Base-by-base conservation (phyloP, 2,113 vertebrate genomes). In the Emydocephalus ijimae region DNA sequence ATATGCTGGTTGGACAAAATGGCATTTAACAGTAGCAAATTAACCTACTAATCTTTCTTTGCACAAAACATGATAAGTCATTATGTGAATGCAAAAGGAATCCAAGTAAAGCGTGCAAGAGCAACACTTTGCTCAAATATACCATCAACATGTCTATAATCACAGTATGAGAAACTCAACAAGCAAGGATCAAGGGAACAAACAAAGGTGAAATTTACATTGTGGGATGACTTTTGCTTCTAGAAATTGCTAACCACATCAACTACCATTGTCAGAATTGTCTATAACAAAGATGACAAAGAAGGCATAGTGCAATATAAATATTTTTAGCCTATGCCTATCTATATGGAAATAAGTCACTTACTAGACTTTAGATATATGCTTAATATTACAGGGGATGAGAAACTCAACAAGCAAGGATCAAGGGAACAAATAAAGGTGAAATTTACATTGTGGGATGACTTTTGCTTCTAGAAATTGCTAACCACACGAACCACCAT, bases 41-140 rank as follows among this genome's bases (percentile, higher is more conserved):
- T 96, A 96, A 95, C 96, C 95, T 95, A 94, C 95, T 97, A 95
- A 96, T 95, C 95, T 92, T 94, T 92, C 96, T 93, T 94, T 87
- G 54, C 64, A 56, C 24, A 81, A 91, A 95, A 95, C 94, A 94
- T 39, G 91, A 93, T 93, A 92, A 81, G 94, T 94, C 92, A 69
- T 6, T n/a, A 69, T 87, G 90, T 91, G 95, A 45, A 1, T n/a
- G 88, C 89, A 90, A 93, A 93, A 0, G 91, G 87, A 94, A 91
- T 0, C 81, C 92, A 95, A 93, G 61, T 93, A 94, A 91, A 93
- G 87, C 89, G 5, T 88, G 57, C 21, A 89, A 85, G 26, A 57
- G 0, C 61, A 20, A 15, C 7, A n/a, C 34, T 81, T 0, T 0
- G 85, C 85, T 90, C 92, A 85, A 26, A 59, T 8, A 2, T 54